phyloP scores from a whole-genome alignment of 2,888 invertebrate genomes.

The Ochropacha duplaris region DNA sequence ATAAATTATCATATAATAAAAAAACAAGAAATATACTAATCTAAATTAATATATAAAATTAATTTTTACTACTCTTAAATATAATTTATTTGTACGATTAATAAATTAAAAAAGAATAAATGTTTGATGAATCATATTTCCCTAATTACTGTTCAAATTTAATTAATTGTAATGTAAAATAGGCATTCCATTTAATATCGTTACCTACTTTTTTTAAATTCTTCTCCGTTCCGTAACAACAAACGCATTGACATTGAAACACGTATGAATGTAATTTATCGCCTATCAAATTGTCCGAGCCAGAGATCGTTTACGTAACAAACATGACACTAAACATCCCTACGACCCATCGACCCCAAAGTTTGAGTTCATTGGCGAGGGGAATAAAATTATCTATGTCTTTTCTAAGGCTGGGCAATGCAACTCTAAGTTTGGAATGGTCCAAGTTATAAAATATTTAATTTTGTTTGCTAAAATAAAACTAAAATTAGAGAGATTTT shows the following conservation, averaged over 20 bases:
- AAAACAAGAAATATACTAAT: too few species aligned
- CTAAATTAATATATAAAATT: too few species aligned
- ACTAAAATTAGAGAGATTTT: too few species aligned
- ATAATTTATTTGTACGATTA: too few species aligned
- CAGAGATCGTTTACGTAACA: slow-evolving; percentile 69
- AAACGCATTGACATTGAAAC: slow-evolving; percentile 46
- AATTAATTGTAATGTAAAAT: too few species aligned
- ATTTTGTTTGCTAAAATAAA: background rate
- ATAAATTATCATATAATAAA: too few species aligned
- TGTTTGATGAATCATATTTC: too few species aligned
- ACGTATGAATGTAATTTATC: slow-evolving; percentile 62
- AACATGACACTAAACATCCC: slow-evolving; percentile 63
- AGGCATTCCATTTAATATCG: background rate
- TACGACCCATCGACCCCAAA: slow-evolving; percentile 49
- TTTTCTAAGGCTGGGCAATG: slow-evolving; percentile 49
- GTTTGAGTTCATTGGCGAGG: slow-evolving; percentile 44
- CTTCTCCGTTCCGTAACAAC: slow-evolving; percentile 22
- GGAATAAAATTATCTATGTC: slow-evolving; percentile 73
- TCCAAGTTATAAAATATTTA: slow-evolving; percentile 27
- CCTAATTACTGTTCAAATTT: too few species aligned
- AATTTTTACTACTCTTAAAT: too few species aligned
- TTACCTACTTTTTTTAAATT: background rate
- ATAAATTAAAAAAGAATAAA: too few species aligned
- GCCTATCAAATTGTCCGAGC: slow-evolving; percentile 66
- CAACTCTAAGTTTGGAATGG: slow-evolving; percentile 40